These are phyloP conservation scores for Urophycis tenuis DNA, from an alignment of 2,797 vertebrate species.

Conservation along the genomic window DNA sequence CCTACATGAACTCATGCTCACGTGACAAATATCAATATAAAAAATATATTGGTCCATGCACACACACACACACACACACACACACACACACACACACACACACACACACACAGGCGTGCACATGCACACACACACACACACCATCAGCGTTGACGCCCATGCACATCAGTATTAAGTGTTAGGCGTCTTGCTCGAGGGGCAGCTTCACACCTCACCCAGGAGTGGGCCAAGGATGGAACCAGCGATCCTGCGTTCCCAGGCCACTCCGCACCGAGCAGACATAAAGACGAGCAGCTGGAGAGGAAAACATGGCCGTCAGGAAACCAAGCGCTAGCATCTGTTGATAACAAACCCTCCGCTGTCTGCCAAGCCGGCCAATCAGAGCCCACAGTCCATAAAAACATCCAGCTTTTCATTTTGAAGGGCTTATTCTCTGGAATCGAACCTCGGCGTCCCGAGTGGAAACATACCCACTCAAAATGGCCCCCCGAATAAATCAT, in stretches of 20 bases:
- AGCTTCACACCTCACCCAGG: neutral
- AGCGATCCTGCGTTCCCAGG: conserved; percentile 31
- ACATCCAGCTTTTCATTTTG: conserved; percentile 8
- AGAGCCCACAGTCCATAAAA: conserved; percentile 39
- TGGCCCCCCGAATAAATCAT: conserved; percentile 23
- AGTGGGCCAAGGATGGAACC: conserved; percentile 1
- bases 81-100: neutral
- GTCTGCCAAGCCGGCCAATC: conserved; percentile 45
- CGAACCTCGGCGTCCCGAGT: neutral
- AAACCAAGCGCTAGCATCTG: conserved; percentile 17
- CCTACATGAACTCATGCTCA: neutral
- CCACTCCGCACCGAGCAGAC: neutral
- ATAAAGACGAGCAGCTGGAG: conserved; percentile 17
- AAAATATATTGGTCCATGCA: no score
- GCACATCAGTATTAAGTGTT: neutral
- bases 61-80: no score
- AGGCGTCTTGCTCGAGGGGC: neutral
- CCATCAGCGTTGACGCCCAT: neutral
- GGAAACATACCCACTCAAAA: conserved; percentile 22
- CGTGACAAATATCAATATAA: no score
- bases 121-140: neutral
- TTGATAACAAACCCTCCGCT: conserved; percentile 35
- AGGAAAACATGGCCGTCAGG: neutral
- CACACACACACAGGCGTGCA: neutral
- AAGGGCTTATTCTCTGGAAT: neutral